Evolutionary conservation across 2,797 vertebrate genomes (phyloP).

Genomic region (Pipistrellus nathusii): DNA sequence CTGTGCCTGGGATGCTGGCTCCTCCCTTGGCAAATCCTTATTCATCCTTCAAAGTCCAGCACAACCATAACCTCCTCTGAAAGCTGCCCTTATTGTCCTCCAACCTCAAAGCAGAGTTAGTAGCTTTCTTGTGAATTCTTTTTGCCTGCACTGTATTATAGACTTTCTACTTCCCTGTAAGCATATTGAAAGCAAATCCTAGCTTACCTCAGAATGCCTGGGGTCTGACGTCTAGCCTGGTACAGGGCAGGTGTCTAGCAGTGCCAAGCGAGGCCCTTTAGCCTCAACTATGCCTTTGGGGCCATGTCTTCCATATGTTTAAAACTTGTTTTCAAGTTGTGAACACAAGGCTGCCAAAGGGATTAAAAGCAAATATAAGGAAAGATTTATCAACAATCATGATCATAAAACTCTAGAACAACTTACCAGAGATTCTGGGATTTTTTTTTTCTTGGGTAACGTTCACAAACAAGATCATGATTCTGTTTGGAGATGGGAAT

Average conservation of each 20-base stretch:
- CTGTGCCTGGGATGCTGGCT: neutral
- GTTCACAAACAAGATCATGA: neutral
- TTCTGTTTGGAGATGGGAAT: neutral
- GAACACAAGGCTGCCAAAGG: neutral
- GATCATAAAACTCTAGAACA: neutral
- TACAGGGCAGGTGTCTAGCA: neutral
- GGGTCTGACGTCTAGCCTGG: neutral
- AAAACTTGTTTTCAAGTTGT: neutral
- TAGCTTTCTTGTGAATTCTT: neutral
- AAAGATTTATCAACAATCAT: neutral
- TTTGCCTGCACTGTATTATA: neutral
- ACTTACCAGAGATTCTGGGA: neutral
- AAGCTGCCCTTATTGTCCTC: neutral
- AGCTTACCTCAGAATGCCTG: neutral
- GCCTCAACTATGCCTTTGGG: neutral
- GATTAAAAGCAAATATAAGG: constrained; percentile 7
- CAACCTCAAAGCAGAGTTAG: neutral
- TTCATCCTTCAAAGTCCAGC: neutral
- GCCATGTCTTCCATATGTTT: neutral
- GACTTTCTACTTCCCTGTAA: neutral
- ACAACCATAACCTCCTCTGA: neutral
- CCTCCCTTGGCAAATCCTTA: neutral
- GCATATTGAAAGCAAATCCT: neutral
- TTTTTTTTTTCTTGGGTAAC: neutral
- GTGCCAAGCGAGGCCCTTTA: neutral